Percentiles rank a stretch among this genome's conserved stretches.
These are phyloP conservation scores for Lasiurus cinereus DNA, from an alignment of 2,113 vertebrate genomes.

Conservation along the genomic window DNA sequence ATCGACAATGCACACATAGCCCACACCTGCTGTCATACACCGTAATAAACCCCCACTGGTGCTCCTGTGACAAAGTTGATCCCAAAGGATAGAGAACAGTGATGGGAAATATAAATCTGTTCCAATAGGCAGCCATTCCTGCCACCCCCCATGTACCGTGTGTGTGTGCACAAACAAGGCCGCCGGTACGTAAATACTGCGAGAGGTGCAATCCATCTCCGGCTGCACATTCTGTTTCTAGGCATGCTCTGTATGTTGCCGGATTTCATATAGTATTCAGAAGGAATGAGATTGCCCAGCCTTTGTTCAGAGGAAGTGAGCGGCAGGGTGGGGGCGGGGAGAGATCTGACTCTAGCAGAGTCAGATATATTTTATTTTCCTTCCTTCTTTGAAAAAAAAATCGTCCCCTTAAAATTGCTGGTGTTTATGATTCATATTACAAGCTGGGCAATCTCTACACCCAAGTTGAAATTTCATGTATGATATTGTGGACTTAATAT, in stretches of 20 bases:
- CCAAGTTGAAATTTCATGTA: conserved; percentile 86
- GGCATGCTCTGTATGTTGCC: conserved; percentile 15
- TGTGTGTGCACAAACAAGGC: background rate
- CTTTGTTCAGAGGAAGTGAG: conserved; percentile 71
- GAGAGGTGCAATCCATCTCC: conserved; percentile 51
- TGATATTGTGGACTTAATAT: conserved; percentile 84
- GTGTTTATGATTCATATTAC: conserved; percentile 85
- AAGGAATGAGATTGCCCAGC: conserved; percentile 30
- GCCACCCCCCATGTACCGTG: background rate
- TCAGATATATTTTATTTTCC: conserved; percentile 77
- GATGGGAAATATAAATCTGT: conserved; percentile 64
- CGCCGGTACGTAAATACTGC: background rate
- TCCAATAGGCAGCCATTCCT: conserved; percentile 39
- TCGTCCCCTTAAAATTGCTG: conserved; percentile 83
- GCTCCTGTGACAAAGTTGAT: conserved; percentile 36
- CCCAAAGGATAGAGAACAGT: conserved; percentile 57
- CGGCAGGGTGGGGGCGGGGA: background rate
- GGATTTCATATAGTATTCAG: conserved; percentile 58
- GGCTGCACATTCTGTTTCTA: background rate
- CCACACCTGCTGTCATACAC: conserved; percentile 73
- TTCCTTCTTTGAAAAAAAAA: conserved; percentile 72
- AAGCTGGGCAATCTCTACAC: conserved; percentile 80
- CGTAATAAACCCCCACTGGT: conserved; percentile 68
- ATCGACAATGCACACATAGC: conserved; percentile 55
- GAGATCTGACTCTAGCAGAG: conserved; percentile 31